Base-by-base conservation (phyloP, 2,113 vertebrate genomes). In the Acanthisitta chloris region DNA sequence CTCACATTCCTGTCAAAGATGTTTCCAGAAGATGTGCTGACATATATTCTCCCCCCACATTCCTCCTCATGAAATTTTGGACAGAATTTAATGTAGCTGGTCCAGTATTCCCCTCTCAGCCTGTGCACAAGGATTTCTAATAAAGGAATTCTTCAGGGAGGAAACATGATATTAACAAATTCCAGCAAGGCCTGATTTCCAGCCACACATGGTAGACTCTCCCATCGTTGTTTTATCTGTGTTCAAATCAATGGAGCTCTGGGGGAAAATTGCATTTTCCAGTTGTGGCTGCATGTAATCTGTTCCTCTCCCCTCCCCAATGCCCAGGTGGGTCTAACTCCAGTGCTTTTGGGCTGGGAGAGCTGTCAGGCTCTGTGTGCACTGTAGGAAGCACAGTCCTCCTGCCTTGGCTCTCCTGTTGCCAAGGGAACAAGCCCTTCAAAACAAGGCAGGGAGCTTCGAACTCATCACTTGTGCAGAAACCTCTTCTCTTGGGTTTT, bases 391-490 rank as follows among this genome's bases (percentile, higher is more conserved):
- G 42, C 58, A 10, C 19, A 16, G 66, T 72, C 62, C 72, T 79
- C 13, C 48, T 57, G 73, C 84, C 49, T 90, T 34, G 59, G 33
- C 64, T 82, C 34, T 95, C 17, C 42, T 34, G 95, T 97, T 96
- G 81, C 82, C 91, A 94, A 87, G 93, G 96, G 86, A 96, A 96
- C 70, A 0, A 91, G 58, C 74, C 78, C 62, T 94, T 95, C 74
- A 80, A 70, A 96, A 92, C 62, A 87, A 95, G 70, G 33, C 89
- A 87, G 81, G 45, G 92, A 2, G 2, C 87, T 96, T 96, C 87
- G 90, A 36, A 83, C 62, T 87, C 42, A 5, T 89, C 81, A 65
- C 66, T 88, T 77, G 36, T 76, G 36, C 57, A 87, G 46, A 85
- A 92, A 49, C 36, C 61, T 85, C 48, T 81, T 86, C 57, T 77